A percentile compares a stretch with the other conserved stretches of the same genome.
Evolutionary conservation across 2,888 invertebrate genomes (phyloP).

Genomic region (Cephus pulcher): DNA sequence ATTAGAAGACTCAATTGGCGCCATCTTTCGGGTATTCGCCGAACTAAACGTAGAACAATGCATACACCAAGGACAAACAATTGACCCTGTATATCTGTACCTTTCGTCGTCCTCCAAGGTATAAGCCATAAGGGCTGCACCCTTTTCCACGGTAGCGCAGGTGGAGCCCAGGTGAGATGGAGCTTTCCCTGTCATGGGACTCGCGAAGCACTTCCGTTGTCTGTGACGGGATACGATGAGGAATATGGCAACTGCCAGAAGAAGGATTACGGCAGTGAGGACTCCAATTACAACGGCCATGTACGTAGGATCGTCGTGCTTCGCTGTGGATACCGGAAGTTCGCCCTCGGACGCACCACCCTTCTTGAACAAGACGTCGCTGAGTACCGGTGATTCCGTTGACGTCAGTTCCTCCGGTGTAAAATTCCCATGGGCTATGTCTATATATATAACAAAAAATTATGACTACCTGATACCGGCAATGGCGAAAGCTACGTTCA

Average conservation of each 20-base stretch:
- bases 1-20: neutral
- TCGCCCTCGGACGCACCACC: slow-evolving; percentile 65
- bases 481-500: neutral
- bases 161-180: slow-evolving; percentile 65
- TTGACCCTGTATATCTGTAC: slow-evolving; percentile 32
- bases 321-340: slow-evolving; percentile 75
- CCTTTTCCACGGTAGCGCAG: slow-evolving; percentile 66
- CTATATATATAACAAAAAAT: slow-evolving; percentile 53
- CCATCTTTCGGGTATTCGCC: neutral
- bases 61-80: neutral
- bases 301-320: slow-evolving; percentile 78
- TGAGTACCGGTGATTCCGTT: slow-evolving; percentile 67
- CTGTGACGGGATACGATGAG: slow-evolving; percentile 78
- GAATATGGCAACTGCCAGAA: slow-evolving; percentile 79
- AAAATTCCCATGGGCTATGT: slow-evolving; percentile 80
- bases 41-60: neutral
- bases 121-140: slow-evolving; percentile 64
- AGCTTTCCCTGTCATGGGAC: slow-evolving; percentile 75
- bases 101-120: slow-evolving; percentile 64
- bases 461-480: neutral
- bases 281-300: slow-evolving; percentile 85
- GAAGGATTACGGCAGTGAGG: slow-evolving; percentile 78
- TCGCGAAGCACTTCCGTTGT: slow-evolving; percentile 80
- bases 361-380: slow-evolving; percentile 67
- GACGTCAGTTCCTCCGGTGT: slow-evolving; percentile 75